Conservation (phyloP, 2,888 invertebrate species). For the Aelia acuminata region DNA sequence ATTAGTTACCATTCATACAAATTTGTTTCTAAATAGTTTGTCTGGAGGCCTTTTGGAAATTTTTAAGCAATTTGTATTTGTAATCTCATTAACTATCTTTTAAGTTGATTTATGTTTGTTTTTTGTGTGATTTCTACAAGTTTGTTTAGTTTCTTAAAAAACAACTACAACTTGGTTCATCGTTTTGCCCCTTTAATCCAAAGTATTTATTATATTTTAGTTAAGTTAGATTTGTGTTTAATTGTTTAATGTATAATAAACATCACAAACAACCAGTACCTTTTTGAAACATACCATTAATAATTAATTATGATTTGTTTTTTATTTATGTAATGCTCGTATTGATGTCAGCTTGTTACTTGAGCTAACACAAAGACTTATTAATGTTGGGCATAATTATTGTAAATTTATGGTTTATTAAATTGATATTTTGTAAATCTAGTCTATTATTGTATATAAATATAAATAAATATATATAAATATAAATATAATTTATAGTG, state of each 20-base stretch:
- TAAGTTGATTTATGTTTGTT: conserved; percentile 12
- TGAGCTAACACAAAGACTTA: conserved; percentile 52
- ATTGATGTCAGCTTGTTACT: conserved; percentile 40
- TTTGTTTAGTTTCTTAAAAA: conserved; percentile 29
- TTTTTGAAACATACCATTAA: conserved; percentile 46
- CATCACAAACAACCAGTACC: conserved; percentile 47
- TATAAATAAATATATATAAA: conserved; percentile 58
- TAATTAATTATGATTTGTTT: conserved; percentile 47
- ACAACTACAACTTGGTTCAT: conserved; percentile 34
- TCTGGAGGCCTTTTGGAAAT: conserved; percentile 41
- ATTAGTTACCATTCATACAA: conserved; percentile 40
- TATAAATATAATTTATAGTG: conserved; percentile 52
- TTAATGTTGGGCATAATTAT: conserved; percentile 54
- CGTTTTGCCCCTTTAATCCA: conserved; percentile 36
- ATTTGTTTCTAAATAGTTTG: conserved; percentile 3
- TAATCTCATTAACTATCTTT: conserved; percentile 35
- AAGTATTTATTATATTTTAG: conserved; percentile 49
- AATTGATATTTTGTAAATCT: conserved; percentile 61
- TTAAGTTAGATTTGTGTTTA: conserved; percentile 22
- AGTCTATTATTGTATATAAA: conserved; percentile 60
- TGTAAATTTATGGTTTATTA: conserved; percentile 58
- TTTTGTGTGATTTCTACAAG: conserved; percentile 38
- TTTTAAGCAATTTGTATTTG: conserved; percentile 3
- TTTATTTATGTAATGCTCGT: conserved; percentile 12
- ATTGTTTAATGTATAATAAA: conserved; percentile 27